Conservation (phyloP, 2,113 vertebrate genomes). For the Sisor rabdophorus region DNA sequence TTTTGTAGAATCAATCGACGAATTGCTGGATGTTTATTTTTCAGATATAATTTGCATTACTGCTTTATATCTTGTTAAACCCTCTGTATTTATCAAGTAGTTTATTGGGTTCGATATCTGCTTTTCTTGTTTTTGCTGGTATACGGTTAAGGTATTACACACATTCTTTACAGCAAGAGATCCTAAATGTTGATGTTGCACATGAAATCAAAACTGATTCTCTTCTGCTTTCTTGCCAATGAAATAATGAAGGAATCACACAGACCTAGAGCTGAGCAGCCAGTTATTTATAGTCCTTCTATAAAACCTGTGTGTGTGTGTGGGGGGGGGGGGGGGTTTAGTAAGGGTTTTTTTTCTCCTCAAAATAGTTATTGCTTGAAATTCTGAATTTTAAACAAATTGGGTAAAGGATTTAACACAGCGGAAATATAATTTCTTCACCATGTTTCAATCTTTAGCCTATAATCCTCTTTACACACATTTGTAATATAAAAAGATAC, state of each 20-base stretch:
- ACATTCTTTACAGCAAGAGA: not conserved
- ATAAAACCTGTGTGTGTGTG: not conserved
- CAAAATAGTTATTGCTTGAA: not conserved
- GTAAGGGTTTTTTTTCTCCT: not conserved
- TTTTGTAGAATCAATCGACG: not conserved
- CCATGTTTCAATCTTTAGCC: no score
- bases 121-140: not conserved
- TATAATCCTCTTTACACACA: not conserved
- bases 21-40: no score
- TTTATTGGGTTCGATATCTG: no score
- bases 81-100: no score
- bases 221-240: not conserved
- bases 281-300: not conserved
- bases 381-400: not conserved
- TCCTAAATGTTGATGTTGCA: not conserved
- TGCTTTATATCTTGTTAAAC: no score
- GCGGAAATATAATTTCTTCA: not conserved
- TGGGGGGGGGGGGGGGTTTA: no score
- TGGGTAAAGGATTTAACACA: not conserved
- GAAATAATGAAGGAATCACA: not conserved
- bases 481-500: no score
- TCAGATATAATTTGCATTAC: no score
- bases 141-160: not conserved
- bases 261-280: not conserved
- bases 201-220: not conserved